These are phyloP conservation scores for Proisotoma minuta DNA, from an alignment of 2,888 invertebrate genomes.

Conservation along the genomic window DNA sequence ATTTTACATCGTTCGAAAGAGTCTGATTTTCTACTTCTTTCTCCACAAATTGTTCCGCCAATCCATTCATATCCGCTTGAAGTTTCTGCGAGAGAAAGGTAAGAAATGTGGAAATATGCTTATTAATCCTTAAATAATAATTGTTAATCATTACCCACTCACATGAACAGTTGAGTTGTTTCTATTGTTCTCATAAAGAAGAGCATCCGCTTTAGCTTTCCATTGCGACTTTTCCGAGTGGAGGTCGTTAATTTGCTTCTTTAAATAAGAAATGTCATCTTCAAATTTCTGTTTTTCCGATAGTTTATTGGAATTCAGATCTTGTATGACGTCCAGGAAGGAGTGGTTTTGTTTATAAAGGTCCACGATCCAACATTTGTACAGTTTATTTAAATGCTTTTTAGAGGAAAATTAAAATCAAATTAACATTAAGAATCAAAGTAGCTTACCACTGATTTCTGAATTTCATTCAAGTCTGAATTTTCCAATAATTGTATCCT, in stretches of 20 bases:
- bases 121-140: background rate
- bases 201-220: background rate
- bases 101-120: background rate
- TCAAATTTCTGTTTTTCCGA: background rate
- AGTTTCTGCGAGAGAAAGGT: background rate
- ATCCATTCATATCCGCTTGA: background rate
- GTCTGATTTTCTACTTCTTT: background rate
- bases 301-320: background rate
- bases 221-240: background rate
- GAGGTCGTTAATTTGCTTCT: background rate
- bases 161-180: no score
- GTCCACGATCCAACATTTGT: background rate
- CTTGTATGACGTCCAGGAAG: background rate
- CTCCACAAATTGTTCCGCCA: background rate
- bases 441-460: background rate
- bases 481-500: background rate
- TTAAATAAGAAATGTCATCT: background rate
- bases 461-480: background rate
- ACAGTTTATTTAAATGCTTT: background rate
- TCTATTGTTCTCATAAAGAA: background rate
- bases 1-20: background rate
- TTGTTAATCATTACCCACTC: no score
- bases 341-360: slow-evolving; percentile 6
- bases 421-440: background rate
- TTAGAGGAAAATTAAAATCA: background rate